A percentile compares a stretch with the other conserved stretches of the same genome.
phyloP scores from a whole-genome alignment of 2,797 vertebrate genomes.

The Oreonectes daqikongensis region DNA sequence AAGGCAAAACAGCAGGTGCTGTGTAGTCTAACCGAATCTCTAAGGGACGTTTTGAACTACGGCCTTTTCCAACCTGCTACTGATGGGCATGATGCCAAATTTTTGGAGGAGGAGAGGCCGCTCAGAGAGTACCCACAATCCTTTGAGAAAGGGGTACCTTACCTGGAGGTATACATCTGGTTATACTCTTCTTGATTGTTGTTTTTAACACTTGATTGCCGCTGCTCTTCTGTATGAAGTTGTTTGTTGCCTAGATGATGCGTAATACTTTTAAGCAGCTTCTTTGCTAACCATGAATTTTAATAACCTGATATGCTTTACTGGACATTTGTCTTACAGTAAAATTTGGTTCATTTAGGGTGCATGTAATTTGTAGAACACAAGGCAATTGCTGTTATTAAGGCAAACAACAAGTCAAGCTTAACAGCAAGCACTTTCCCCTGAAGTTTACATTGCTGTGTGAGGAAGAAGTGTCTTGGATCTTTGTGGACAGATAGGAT shows the following conservation, averaged over 20 bases:
- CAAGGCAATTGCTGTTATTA: too few species aligned
- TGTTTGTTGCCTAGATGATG: constrained; percentile 50
- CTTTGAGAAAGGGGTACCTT: constrained; percentile 92
- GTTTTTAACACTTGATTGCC: background rate
- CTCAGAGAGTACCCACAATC: constrained; percentile 92
- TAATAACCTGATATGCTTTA: constrained; percentile 16
- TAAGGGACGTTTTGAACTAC: constrained; percentile 92
- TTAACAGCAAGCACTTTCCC: too few species aligned
- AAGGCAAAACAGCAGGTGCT: constrained; percentile 94
- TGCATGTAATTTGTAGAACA: too few species aligned
- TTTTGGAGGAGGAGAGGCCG: constrained; percentile 91
- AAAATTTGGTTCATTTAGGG: too few species aligned
- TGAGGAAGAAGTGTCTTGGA: too few species aligned
- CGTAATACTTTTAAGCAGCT: constrained; percentile 13
- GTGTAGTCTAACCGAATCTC: constrained; percentile 90
- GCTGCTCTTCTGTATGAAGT: constrained; percentile 37
- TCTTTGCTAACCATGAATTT: constrained; percentile 21
- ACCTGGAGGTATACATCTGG: constrained; percentile 82
- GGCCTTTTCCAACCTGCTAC: constrained; percentile 94
- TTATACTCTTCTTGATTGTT: background rate
- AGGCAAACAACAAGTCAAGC: too few species aligned
- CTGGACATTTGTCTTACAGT: too few species aligned
- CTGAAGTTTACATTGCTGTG: too few species aligned
- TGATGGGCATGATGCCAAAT: constrained; percentile 91
- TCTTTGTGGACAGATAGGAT: too few species aligned